Conservation (phyloP, 2,113 vertebrate species). For the Podarcis cretensis region DNA sequence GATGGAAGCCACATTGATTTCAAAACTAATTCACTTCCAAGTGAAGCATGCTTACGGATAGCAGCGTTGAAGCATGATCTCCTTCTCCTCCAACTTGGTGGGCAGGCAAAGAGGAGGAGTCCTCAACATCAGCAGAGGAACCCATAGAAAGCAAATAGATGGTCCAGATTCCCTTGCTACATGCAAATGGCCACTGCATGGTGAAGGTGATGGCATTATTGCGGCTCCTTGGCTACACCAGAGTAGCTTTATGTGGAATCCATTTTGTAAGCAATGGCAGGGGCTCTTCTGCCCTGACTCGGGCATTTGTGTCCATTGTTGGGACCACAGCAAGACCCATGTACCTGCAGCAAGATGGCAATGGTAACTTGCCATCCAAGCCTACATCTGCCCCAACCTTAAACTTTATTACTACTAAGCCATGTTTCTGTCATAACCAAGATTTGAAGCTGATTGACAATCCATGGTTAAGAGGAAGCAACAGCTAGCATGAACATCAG, state of each 20-base stretch:
- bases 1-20: not conserved
- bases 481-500: not conserved
- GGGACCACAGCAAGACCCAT: not conserved
- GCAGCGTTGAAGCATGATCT: not conserved
- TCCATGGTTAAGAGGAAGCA: not conserved
- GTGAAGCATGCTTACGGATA: not conserved
- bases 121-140: not conserved
- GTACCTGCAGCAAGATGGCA: not conserved
- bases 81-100: not conserved
- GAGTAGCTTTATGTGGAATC: not conserved
- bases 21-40: not conserved
- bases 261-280: not conserved
- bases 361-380: not conserved
- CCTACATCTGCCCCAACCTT: not conserved
- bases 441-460: not conserved
- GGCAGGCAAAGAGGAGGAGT: not conserved
- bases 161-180: not conserved
- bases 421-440: not conserved
- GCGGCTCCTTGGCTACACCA: not conserved
- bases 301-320: not conserved
- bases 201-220: not conserved
- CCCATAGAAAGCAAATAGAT: not conserved
- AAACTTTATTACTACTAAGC: not conserved
- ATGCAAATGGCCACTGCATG: not conserved
- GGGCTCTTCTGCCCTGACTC: not conserved